Evolutionary conservation across 2,797 vertebrate species (phyloP).

Genomic region (Catamblyrhynchus diadema): DNA sequence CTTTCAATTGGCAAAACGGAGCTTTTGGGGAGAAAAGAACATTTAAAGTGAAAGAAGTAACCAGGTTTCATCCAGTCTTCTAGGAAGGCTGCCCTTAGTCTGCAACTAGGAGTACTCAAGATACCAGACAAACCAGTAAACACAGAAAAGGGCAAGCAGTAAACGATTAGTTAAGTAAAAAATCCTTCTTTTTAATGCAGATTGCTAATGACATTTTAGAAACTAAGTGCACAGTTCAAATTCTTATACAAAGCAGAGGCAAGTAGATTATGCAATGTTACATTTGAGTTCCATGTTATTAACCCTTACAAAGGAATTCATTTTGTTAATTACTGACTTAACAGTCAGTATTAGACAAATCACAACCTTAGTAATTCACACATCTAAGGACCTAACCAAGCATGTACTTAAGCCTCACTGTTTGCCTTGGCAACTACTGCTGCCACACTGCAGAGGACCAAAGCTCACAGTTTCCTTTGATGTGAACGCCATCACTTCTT

Average conservation of each 20-base stretch:
- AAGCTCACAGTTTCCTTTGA: slow-evolving; percentile 13
- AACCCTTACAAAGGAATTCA: not conserved
- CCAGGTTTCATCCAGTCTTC: not conserved
- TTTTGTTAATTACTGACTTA: slow-evolving; percentile 8
- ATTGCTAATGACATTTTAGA: not conserved
- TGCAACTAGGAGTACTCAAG: not conserved
- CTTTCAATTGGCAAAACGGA: not conserved
- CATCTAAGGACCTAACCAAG: not conserved
- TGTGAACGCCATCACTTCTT: not conserved
- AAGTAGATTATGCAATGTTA: not conserved
- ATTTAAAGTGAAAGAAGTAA: not conserved
- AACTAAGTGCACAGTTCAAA: not conserved
- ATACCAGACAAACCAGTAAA: not conserved
- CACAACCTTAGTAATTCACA: not conserved
- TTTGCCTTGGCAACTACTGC: slow-evolving; percentile 9
- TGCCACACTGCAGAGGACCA: not conserved
- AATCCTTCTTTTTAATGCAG: not conserved
- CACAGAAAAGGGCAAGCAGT: not conserved
- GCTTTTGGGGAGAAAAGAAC: not conserved
- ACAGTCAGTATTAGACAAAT: not conserved
- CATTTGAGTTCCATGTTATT: not conserved
- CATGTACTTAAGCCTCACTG: not conserved
- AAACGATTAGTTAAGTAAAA: not conserved
- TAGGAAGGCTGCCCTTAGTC: not conserved
- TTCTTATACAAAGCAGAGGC: not conserved